Conservation (phyloP, 2,888 invertebrate species). For the Eupithecia dodoneata region DNA sequence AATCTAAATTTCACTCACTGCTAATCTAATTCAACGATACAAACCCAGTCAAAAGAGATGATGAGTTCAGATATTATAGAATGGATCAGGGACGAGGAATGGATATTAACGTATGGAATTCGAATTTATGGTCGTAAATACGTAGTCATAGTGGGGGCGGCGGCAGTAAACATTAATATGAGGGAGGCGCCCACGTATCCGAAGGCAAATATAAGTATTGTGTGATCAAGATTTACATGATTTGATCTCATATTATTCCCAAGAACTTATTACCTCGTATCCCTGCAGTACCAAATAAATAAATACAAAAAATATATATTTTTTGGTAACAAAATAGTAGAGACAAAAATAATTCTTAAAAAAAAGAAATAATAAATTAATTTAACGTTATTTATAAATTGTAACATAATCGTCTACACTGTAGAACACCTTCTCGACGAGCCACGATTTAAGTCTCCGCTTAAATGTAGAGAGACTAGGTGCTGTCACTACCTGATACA, state of each 20-base stretch:
- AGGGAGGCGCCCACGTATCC: conserved; percentile 37
- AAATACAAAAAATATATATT: too few relatives aligned
- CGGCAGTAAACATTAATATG: conserved; percentile 40
- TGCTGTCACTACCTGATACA: too few relatives aligned
- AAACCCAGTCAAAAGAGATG: neutral
- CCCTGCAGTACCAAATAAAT: too few relatives aligned
- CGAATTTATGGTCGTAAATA: conserved; percentile 28
- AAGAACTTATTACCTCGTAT: neutral
- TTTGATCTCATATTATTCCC: neutral
- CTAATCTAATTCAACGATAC: neutral
- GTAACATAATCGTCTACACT: too few relatives aligned
- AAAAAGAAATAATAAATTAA: too few relatives aligned
- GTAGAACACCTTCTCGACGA: too few relatives aligned
- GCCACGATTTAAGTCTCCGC: too few relatives aligned
- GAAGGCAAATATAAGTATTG: conserved; percentile 19
- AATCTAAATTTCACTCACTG: neutral
- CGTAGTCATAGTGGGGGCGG: conserved; percentile 37
- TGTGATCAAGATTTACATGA: conserved; percentile 33
- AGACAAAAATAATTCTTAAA: too few relatives aligned
- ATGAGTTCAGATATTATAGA: conserved; percentile 17
- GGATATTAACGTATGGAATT: neutral
- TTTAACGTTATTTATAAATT: too few relatives aligned
- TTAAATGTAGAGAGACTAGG: too few relatives aligned
- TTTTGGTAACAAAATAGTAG: too few relatives aligned
- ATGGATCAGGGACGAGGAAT: neutral